These are phyloP conservation scores for Erythrolamprus reginae DNA, from an alignment of 2,113 vertebrate genomes.

Conservation along the genomic window DNA sequence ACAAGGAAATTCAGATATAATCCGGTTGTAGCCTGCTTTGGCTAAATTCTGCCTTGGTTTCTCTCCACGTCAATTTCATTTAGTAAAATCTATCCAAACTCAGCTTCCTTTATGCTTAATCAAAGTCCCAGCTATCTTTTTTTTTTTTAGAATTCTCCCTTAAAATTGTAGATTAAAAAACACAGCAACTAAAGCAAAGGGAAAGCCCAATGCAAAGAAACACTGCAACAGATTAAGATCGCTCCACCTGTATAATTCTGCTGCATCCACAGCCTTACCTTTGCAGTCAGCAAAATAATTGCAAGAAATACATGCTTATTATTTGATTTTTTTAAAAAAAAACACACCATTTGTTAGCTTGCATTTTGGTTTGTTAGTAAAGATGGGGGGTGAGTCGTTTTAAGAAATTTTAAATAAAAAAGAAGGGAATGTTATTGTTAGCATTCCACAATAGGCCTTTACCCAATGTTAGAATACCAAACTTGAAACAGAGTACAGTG, in stretches of 20 bases:
- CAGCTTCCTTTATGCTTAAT: background rate
- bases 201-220: slow-evolving; percentile 32
- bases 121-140: slow-evolving; percentile 42
- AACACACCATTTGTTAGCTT: slow-evolving; percentile 3
- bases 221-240: background rate
- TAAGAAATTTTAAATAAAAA: background rate
- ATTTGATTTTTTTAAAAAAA: background rate
- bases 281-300: background rate
- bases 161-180: slow-evolving; percentile 54
- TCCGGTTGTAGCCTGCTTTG: background rate
- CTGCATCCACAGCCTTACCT: background rate
- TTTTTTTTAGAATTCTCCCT: slow-evolving; percentile 45
- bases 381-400: background rate
- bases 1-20: background rate
- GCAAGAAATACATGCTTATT: slow-evolving; percentile 23
- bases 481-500: too few relatives aligned
- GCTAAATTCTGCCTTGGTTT: background rate
- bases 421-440: slow-evolving; percentile 46
- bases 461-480: too few relatives aligned
- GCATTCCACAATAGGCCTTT: too few relatives aligned
- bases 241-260: background rate
- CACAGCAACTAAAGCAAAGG: slow-evolving; percentile 38
- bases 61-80: slow-evolving; percentile 27
- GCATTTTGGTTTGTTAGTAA: slow-evolving; percentile 27
- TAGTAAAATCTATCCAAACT: slow-evolving; percentile 49